A percentile compares a stretch with the other conserved stretches of the same genome.
Conservation (phyloP, 2,113 vertebrate genomes). For the Chroicocephalus ridibundus region DNA sequence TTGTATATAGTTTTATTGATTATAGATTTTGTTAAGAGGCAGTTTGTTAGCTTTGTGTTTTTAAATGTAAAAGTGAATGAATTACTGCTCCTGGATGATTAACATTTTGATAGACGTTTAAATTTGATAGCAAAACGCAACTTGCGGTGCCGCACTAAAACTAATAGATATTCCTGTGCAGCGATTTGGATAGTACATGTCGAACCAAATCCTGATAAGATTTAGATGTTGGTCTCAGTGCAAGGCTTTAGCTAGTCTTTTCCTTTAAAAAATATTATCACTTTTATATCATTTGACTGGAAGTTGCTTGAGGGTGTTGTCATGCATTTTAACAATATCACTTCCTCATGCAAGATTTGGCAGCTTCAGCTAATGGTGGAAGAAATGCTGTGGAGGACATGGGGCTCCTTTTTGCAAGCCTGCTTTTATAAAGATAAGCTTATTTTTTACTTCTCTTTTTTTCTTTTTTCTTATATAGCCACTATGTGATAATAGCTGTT, state of each 20-base stretch:
- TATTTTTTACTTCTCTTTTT: not conserved
- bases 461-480: not conserved
- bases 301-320: constrained; percentile 42
- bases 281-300: constrained; percentile 39
- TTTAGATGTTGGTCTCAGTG: not conserved
- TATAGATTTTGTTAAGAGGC: not conserved
- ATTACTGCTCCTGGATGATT: not conserved
- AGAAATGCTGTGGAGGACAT: constrained; percentile 2
- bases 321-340: constrained; percentile 30
- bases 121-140: not conserved
- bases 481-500: not conserved
- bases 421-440: constrained; percentile 3
- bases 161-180: not conserved
- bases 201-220: not conserved
- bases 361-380: constrained; percentile 7
- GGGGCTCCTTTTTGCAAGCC: not conserved
- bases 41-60: not conserved
- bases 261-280: constrained; percentile 13
- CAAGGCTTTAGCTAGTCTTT: constrained; percentile 27
- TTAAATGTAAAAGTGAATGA: not conserved
- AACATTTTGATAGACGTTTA: not conserved
- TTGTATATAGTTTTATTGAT: not conserved
- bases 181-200: not conserved
- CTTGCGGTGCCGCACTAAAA: not conserved
- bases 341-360: constrained; percentile 39